phyloP scores from a whole-genome alignment of 1,140 invertebrate genomes.

The Sogatella furcifera region DNA sequence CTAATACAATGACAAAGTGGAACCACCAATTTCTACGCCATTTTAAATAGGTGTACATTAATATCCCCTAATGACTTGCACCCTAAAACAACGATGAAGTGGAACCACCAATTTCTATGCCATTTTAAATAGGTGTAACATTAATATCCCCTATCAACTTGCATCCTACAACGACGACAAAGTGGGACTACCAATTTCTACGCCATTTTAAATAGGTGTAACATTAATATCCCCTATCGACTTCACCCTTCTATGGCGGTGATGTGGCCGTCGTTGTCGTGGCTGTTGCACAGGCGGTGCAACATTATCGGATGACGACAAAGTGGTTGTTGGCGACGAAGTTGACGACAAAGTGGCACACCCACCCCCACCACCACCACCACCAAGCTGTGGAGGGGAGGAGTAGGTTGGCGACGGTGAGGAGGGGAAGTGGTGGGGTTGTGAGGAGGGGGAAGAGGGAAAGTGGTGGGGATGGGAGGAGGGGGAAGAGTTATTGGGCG shows the following conservation, averaged over 20 bases:
- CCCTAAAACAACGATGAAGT: conserved; percentile 43
- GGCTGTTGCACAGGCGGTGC: conserved; percentile 32
- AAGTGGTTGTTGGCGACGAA: conserved; percentile 29
- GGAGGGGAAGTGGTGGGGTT: too few species aligned
- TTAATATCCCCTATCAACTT: not conserved
- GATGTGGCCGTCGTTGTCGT: conserved; percentile 16
- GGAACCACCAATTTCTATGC: too few species aligned
- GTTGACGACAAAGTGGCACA: too few species aligned
- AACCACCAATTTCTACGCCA: not conserved
- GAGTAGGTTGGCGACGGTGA: conserved; percentile 29
- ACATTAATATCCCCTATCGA: conserved; percentile 49
- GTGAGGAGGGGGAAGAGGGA: too few species aligned
- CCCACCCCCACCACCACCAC: too few species aligned
- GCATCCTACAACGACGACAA: not conserved
- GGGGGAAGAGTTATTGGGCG: conserved; percentile 16
- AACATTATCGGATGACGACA: conserved; percentile 38
- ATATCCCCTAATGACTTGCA: conserved; percentile 59
- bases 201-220: too few species aligned
- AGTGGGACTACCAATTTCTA: not conserved
- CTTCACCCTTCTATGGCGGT: conserved; percentile 50
- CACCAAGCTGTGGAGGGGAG: conserved; percentile 22
- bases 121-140: not conserved
- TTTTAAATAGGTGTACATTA: not conserved
- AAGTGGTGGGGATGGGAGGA: conserved; percentile 20
- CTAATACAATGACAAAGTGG: not conserved